A percentile compares a stretch with the other conserved stretches of the same genome.
Evolutionary conservation across 2,888 invertebrate species (phyloP).

Genomic region (Conchocele bisecta): DNA sequence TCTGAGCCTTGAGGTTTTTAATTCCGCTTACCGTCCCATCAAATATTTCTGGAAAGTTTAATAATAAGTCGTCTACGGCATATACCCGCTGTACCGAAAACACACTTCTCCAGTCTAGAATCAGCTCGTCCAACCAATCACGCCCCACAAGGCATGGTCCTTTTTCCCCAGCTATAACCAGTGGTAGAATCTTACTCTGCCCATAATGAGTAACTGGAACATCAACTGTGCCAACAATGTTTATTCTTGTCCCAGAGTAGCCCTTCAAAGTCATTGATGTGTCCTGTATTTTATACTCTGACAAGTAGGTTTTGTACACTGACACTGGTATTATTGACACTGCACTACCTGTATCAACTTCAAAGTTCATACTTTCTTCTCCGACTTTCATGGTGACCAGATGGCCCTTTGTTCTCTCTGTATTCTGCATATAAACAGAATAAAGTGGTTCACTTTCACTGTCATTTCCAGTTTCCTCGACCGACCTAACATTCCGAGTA

Average conservation of each 20-base stretch:
- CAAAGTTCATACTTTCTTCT: too few relatives aligned
- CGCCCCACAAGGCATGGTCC: not conserved
- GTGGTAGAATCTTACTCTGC: not conserved
- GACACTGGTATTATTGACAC: not conserved
- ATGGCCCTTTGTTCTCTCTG: too few relatives aligned
- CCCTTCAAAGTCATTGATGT: not conserved
- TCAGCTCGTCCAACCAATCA: slow-evolving; percentile 6
- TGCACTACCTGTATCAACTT: slow-evolving; percentile 2
- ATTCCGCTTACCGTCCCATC: too few relatives aligned
- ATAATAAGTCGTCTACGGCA: too few relatives aligned
- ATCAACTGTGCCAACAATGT: not conserved
- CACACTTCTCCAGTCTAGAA: slow-evolving; percentile 8
- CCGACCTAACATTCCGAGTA: not conserved
- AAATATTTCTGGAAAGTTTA: too few relatives aligned
- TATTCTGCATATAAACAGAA: not conserved
- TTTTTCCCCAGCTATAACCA: not conserved
- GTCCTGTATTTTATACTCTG: not conserved
- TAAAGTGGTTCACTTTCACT: not conserved
- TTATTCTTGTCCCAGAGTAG: not conserved
- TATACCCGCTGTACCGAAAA: not conserved
- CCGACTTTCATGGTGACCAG: too few relatives aligned
- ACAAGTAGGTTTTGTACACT: not conserved
- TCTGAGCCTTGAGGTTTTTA: slow-evolving; percentile 11
- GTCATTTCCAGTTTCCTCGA: not conserved
- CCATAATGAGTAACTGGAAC: not conserved